A percentile compares a stretch with the other conserved stretches of the same genome.
Evolutionary conservation across 2,888 invertebrate genomes (phyloP).

Genomic region (Ormyrus pomaceus): DNA sequence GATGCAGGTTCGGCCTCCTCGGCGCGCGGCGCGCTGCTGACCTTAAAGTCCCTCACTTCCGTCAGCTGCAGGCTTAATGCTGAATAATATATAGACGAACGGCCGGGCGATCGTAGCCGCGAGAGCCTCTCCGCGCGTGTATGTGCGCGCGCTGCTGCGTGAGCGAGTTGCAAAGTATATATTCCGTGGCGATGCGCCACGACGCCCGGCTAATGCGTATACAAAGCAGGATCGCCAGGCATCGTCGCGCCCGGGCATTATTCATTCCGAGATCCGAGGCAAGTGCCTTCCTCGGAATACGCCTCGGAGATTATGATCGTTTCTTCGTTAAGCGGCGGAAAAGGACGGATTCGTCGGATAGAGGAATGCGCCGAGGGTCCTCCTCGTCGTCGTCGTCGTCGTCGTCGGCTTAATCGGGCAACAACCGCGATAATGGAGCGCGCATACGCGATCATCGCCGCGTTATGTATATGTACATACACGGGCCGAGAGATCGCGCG

Average conservation of each 20-base stretch:
- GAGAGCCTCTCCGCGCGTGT: neutral
- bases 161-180: conserved; percentile 22
- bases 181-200: too few relatives aligned
- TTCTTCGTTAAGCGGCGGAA: too few relatives aligned
- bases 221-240: too few relatives aligned
- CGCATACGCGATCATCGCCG: neutral
- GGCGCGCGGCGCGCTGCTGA: conserved; percentile 57
- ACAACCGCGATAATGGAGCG: neutral
- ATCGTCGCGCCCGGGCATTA: too few relatives aligned
- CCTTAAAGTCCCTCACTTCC: conserved; percentile 72
- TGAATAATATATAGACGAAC: conserved; percentile 61
- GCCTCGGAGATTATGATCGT: too few relatives aligned
- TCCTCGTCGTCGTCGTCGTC: too few relatives aligned
- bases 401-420: too few relatives aligned
- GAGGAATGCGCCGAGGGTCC: too few relatives aligned
- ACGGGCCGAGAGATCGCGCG: neutral
- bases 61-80: conserved; percentile 73
- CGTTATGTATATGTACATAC: neutral
- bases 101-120: neutral
- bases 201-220: too few relatives aligned
- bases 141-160: neutral
- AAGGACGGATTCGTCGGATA: too few relatives aligned
- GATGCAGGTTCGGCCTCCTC: conserved; percentile 69
- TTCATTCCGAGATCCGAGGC: too few relatives aligned
- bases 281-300: too few relatives aligned